These are phyloP conservation scores for Neosilurus mollespiculum DNA, from an alignment of 2,797 vertebrate species.

Conservation along the genomic window DNA sequence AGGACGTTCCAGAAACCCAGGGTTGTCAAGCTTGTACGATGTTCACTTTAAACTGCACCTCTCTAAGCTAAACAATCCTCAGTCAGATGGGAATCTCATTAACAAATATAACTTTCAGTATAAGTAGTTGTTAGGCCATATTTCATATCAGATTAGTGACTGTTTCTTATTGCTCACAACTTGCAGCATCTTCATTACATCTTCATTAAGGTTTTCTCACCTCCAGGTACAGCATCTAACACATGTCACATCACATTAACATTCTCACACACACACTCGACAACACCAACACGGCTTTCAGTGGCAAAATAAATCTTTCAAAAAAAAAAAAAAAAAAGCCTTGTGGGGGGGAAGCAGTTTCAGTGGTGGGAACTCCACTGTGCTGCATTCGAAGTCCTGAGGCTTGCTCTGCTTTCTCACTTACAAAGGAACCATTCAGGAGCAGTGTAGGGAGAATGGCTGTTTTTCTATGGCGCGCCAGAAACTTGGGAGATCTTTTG, in stretches of 20 bases:
- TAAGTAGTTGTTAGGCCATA: neutral
- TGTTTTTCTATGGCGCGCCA: slow-evolving; percentile 70
- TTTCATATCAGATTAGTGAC: slow-evolving; percentile 9
- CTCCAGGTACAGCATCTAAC: slow-evolving; percentile 5
- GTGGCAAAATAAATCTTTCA: slow-evolving; percentile 17
- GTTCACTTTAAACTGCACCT: neutral
- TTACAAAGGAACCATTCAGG: slow-evolving; percentile 78
- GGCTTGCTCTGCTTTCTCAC: slow-evolving; percentile 66
- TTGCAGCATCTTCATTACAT: slow-evolving; percentile 11
- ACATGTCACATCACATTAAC: slow-evolving; percentile 23
- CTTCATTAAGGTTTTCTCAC: slow-evolving; percentile 6
- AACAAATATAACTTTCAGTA: neutral
- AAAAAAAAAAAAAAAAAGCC: neutral
- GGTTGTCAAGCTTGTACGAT: neutral
- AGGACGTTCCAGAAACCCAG: neutral
- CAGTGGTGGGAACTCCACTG: slow-evolving; percentile 63
- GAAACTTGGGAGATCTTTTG: slow-evolving; percentile 61
- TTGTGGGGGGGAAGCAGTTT: slow-evolving; percentile 21
- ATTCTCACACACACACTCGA: neutral
- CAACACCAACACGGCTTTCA: slow-evolving; percentile 24
- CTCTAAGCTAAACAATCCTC: neutral
- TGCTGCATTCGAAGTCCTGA: slow-evolving; percentile 60
- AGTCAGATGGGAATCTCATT: neutral
- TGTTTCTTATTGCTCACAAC: slow-evolving; percentile 1
- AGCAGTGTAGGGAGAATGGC: slow-evolving; percentile 66